Percentiles rank a stretch among this genome's conserved stretches.
Conservation (phyloP, 2,888 invertebrate genomes). For the Campoletis raptor region DNA sequence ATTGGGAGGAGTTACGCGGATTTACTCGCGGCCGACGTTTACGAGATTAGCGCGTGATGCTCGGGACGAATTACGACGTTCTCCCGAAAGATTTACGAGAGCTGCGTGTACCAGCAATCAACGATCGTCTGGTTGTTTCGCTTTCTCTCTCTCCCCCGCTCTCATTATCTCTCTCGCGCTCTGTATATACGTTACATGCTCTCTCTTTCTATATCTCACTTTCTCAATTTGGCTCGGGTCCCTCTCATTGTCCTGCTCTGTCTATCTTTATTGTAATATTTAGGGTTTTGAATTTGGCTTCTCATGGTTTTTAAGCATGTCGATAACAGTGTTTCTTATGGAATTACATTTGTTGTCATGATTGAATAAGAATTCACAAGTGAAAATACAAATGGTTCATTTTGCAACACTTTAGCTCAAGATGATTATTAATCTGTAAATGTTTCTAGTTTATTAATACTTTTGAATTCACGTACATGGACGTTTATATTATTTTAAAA, state of each 20-base stretch:
- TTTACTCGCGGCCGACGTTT: conserved; percentile 70
- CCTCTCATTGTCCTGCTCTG: conserved; percentile 24
- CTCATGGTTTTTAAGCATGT: background rate
- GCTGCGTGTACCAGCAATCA: conserved; percentile 67
- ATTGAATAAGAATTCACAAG: background rate
- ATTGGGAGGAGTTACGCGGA: conserved; percentile 68
- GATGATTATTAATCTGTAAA: background rate
- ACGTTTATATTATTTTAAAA: background rate
- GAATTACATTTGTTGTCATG: background rate
- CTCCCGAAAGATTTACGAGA: conserved; percentile 70
- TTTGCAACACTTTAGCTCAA: background rate
- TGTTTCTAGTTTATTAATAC: background rate
- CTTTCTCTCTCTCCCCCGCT: background rate
- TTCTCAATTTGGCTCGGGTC: background rate
- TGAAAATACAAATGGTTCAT: background rate
- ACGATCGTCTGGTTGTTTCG: conserved; percentile 61
- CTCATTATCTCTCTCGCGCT: background rate
- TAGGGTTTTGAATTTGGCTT: background rate
- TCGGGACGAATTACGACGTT: conserved; percentile 69
- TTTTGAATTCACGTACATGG: background rate
- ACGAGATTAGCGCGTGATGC: conserved; percentile 70
- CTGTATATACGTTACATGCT: background rate
- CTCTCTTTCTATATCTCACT: conserved; percentile 37
- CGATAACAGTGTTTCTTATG: background rate
- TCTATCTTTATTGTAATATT: conserved; percentile 32